These are phyloP conservation scores for Taenioides sp. DNA, from an alignment of 2,797 vertebrate genomes.

Conservation along the genomic window DNA sequence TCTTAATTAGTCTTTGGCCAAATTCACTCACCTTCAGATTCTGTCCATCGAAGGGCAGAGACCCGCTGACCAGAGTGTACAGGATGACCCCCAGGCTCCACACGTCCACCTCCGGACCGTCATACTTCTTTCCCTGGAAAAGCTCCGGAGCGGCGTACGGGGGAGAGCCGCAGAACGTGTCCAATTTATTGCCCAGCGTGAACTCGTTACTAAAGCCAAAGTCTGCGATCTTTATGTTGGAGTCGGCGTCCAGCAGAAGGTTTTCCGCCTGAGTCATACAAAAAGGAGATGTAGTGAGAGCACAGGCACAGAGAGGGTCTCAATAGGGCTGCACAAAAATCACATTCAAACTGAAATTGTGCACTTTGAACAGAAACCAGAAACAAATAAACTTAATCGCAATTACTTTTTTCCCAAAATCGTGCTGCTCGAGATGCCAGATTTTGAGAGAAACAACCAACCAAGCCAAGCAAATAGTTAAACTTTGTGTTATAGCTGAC, in stretches of 20 bases:
- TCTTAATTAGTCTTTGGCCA: no score
- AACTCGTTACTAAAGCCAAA: slow-evolving; percentile 95
- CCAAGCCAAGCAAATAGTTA: no score
- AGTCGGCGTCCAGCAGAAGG: slow-evolving; percentile 86
- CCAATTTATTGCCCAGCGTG: slow-evolving; percentile 88
- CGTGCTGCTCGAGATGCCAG: no score
- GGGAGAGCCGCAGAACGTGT: slow-evolving; percentile 91
- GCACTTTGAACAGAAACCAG: no score
- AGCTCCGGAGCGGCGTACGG: slow-evolving; percentile 81
- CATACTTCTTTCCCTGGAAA: slow-evolving; percentile 92
- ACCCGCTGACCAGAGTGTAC: slow-evolving; percentile 95
- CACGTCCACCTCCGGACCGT: slow-evolving; percentile 90
- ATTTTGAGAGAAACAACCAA: no score
- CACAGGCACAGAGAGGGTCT: not conserved
- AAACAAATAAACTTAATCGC: no score
- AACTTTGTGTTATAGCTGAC: no score
- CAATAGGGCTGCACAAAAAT: no score
- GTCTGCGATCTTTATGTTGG: slow-evolving; percentile 92
- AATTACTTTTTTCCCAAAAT: no score
- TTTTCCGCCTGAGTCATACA: slow-evolving; percentile 84
- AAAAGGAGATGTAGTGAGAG: slow-evolving; percentile 27
- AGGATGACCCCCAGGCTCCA: slow-evolving; percentile 94
- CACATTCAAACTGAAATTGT: no score
- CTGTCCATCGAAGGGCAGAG: slow-evolving; percentile 95
- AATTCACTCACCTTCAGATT: slow-evolving; percentile 87